A percentile compares a stretch with the other conserved stretches of the same genome.
These are phyloP conservation scores for Heteractis magnifica DNA, from an alignment of 92 coral and sea anemone species.

Conservation along the genomic window DNA sequence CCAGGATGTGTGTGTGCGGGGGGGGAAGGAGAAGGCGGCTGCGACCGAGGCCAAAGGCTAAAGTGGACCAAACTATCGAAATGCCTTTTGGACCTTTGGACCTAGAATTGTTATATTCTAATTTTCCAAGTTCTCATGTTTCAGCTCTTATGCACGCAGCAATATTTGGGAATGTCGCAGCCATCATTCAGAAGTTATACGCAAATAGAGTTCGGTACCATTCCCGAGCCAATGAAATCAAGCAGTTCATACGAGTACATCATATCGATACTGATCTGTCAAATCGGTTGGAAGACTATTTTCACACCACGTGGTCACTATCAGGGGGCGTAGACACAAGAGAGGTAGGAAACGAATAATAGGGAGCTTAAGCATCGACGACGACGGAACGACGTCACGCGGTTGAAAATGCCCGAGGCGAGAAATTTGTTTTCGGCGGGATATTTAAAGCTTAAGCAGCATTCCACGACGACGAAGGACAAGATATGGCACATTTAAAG, in stretches of 20 bases:
- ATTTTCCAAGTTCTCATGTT: constrained; percentile 2
- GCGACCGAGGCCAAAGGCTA: not conserved
- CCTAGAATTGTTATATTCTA: not conserved
- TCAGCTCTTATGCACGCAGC: constrained; percentile 91
- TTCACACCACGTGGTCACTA: constrained; percentile 86
- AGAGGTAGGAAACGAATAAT: constrained; percentile 53
- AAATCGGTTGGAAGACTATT: constrained; percentile 85
- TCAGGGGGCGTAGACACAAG: constrained; percentile 90
- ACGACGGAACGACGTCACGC: too few species aligned
- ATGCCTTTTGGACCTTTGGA: not conserved
- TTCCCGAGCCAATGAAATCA: constrained; percentile 85
- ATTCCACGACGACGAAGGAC: too few species aligned
- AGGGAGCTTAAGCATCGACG: too few species aligned
- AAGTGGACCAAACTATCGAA: not conserved
- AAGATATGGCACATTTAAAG: too few species aligned
- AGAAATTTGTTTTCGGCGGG: too few species aligned
- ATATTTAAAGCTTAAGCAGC: too few species aligned
- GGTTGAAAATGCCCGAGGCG: too few species aligned
- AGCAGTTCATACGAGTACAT: constrained; percentile 87
- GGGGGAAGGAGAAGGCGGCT: too few species aligned
- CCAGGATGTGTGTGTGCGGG: too few species aligned
- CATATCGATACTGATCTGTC: constrained; percentile 76
- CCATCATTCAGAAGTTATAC: constrained; percentile 85
- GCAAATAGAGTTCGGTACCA: constrained; percentile 88
- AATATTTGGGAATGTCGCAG: constrained; percentile 93